Conservation (phyloP, 2,113 vertebrate species). For the Rousettus leschenaultii region DNA sequence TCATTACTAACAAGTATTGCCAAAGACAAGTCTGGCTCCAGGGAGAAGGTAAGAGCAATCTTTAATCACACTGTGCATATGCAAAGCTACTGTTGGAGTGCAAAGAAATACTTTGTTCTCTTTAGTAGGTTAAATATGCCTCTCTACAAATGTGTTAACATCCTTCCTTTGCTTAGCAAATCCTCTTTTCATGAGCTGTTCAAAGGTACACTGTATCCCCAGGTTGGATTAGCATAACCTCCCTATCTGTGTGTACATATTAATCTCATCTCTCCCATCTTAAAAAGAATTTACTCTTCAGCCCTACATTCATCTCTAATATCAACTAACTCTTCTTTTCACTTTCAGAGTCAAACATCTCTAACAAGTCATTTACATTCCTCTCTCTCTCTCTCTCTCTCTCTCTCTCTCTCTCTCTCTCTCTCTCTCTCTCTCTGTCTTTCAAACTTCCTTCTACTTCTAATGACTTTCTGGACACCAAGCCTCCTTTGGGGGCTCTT, state of each 20-base stretch:
- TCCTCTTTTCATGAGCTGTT: constrained; percentile 69
- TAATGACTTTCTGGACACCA: not conserved
- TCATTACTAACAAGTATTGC: constrained; percentile 31
- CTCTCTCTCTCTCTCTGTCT: no score
- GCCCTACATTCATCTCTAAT: constrained; percentile 1
- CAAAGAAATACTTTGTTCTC: constrained; percentile 68
- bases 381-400: no score
- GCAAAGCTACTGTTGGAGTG: constrained; percentile 49
- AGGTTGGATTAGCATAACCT: constrained; percentile 65
- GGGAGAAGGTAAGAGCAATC: constrained; percentile 50
- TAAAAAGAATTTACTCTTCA: constrained; percentile 56
- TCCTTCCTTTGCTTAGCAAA: constrained; percentile 63
- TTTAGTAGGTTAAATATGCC: constrained; percentile 70
- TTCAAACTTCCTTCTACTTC: not conserved
- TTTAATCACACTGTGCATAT: constrained; percentile 59
- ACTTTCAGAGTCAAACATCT: constrained; percentile 15
- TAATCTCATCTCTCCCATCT: constrained; percentile 44
- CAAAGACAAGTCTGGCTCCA: constrained; percentile 53
- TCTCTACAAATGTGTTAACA: constrained; percentile 70
- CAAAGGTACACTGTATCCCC: constrained; percentile 72
- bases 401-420: no score
- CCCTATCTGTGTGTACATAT: constrained; percentile 36
- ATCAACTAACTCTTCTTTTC: constrained; percentile 34
- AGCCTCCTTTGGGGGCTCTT: not conserved
- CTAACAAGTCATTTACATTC: not conserved